Conservation (phyloP, 2,797 vertebrate genomes). For the Sardinella longiceps region DNA sequence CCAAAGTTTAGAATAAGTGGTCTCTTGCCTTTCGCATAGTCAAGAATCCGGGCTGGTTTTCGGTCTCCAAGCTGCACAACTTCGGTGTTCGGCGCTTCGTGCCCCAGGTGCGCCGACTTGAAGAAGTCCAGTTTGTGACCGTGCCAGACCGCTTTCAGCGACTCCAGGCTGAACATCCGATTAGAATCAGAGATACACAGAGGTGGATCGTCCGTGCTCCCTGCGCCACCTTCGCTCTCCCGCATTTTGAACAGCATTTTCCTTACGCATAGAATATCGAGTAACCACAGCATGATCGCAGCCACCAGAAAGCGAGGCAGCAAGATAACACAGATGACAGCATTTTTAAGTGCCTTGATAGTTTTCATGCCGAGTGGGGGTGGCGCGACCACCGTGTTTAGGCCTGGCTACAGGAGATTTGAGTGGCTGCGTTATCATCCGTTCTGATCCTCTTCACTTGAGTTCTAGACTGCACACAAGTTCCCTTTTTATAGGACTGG, state of each 20-base stretch:
- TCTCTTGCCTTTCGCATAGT: constrained; percentile 83
- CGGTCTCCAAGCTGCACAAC: constrained; percentile 86
- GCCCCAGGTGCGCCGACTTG: constrained; percentile 89
- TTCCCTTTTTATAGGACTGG: constrained; percentile 89
- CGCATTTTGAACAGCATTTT: constrained; percentile 79
- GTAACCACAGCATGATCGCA: constrained; percentile 91
- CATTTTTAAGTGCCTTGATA: constrained; percentile 85
- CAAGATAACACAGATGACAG: constrained; percentile 84
- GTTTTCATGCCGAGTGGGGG: constrained; percentile 82
- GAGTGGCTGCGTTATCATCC: constrained; percentile 11
- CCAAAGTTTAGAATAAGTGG: constrained; percentile 97
- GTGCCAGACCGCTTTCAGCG: constrained; percentile 93
- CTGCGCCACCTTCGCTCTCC: constrained; percentile 65
- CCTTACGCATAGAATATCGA: constrained; percentile 94
- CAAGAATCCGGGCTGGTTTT: constrained; percentile 81
- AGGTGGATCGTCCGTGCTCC: constrained; percentile 84
- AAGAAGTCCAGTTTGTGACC: constrained; percentile 95
- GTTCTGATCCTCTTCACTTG: constrained; percentile 59
- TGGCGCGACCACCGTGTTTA: constrained; percentile 65
- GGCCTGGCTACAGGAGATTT: constrained; percentile 34
- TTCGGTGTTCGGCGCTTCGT: constrained; percentile 88
- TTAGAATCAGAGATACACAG: constrained; percentile 93
- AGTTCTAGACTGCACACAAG: constrained; percentile 73
- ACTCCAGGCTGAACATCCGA: constrained; percentile 91
- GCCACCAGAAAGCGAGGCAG: constrained; percentile 92